Percentiles rank a stretch among this genome's conserved stretches.
Evolutionary conservation across 2,113 vertebrate species (phyloP).

Genomic region (Peromyscus polionotus): DNA sequence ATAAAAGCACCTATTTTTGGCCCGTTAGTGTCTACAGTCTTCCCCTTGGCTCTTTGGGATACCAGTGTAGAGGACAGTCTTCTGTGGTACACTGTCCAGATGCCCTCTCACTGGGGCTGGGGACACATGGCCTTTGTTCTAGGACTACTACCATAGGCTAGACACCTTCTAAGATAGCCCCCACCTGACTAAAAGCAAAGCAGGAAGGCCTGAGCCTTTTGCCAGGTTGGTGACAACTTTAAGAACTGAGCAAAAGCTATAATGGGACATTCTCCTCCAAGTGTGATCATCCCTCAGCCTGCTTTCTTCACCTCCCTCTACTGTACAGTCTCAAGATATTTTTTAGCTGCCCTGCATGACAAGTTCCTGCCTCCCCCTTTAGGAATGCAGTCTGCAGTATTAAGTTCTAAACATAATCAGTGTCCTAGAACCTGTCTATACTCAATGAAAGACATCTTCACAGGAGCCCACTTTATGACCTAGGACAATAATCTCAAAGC

Average conservation of each 20-base stretch:
- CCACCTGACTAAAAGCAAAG: background rate
- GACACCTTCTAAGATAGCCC: background rate
- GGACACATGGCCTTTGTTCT: background rate
- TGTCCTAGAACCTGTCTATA: background rate
- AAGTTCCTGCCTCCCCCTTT: background rate
- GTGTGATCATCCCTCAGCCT: background rate
- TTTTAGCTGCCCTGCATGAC: background rate
- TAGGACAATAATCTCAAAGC: background rate
- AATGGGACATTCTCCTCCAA: too few relatives aligned
- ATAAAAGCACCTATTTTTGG: background rate
- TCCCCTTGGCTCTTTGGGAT: background rate
- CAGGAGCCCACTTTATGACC: background rate
- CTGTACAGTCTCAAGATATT: background rate
- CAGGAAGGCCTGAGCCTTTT: background rate
- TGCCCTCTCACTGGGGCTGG: background rate
- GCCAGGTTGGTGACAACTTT: background rate
- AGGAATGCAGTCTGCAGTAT: background rate
- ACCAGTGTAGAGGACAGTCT: background rate
- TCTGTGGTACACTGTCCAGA: background rate
- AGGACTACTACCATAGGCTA: background rate
- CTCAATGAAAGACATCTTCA: background rate
- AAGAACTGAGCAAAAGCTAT: background rate
- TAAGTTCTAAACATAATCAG: background rate
- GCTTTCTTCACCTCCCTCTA: background rate
- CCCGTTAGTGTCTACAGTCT: background rate